phyloP scores from a whole-genome alignment of 2,888 invertebrate species.

The Plagiodera versicolora region DNA sequence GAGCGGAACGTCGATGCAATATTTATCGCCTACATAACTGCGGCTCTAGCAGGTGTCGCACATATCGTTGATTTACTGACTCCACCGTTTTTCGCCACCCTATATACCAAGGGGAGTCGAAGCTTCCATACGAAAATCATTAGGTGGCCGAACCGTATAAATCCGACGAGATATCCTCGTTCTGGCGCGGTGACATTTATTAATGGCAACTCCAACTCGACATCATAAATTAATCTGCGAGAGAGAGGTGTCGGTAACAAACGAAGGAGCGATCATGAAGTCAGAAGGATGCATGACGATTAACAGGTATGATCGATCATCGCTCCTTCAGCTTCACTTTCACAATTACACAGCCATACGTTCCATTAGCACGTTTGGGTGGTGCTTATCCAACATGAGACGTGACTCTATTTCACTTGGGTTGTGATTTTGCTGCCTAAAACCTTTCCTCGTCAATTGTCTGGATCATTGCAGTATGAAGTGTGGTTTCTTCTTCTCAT shows the following conservation, averaged over 20 bases:
- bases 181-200: slow-evolving; percentile 31
- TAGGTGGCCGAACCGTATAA: slow-evolving; percentile 9
- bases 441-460: too few species aligned
- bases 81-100: slow-evolving; percentile 19
- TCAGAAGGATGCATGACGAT: neutral
- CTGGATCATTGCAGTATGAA: too few species aligned
- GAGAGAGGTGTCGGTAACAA: slow-evolving; percentile 14
- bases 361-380: too few species aligned
- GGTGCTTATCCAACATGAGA: too few species aligned
- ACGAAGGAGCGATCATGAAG: slow-evolving; percentile 7
- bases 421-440: too few species aligned
- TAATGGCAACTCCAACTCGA: slow-evolving; percentile 31
- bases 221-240: slow-evolving; percentile 31
- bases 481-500: too few species aligned
- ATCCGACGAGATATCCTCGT: slow-evolving; percentile 24
- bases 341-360: too few species aligned
- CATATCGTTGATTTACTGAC: slow-evolving; percentile 32
- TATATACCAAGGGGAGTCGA: slow-evolving; percentile 10
- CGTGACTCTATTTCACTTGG: too few species aligned
- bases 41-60: slow-evolving; percentile 20
- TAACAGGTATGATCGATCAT: too few species aligned
- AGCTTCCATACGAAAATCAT: slow-evolving; percentile 24
- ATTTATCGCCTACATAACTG: slow-evolving; percentile 30
- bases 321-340: slow-evolving; percentile 18
- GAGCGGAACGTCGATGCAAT: slow-evolving; percentile 18